phyloP scores from a whole-genome alignment of 2,113 vertebrate species.

The Platichthys flesus region DNA sequence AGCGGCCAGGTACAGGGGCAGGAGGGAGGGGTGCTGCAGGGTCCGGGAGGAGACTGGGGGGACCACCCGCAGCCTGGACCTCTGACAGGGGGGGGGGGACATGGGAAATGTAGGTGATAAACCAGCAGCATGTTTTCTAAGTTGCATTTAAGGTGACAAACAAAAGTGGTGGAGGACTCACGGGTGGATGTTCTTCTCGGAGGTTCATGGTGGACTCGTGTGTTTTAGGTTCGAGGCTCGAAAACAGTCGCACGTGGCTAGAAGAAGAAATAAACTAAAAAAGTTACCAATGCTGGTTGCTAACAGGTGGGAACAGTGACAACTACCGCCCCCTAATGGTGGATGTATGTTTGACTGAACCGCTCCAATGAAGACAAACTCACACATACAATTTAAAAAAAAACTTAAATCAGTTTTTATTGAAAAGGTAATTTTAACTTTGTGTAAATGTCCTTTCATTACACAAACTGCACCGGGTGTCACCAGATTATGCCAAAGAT shows the following conservation, averaged over 20 bases:
- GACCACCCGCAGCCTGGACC: not conserved
- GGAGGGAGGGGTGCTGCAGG: slow-evolving; percentile 69
- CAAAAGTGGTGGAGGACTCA: slow-evolving; percentile 25
- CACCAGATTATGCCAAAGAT: not conserved
- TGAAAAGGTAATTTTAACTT: too few species aligned
- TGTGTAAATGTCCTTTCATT: not conserved
- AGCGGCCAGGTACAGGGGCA: slow-evolving; percentile 52
- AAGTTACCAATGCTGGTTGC: not conserved
- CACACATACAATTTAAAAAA: not conserved
- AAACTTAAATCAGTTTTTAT: too few species aligned
- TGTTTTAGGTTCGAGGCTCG: not conserved
- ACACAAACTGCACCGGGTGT: not conserved
- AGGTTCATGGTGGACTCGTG: not conserved
- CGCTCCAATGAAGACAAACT: not conserved
- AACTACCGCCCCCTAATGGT: not conserved
- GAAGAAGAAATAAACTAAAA: not conserved
- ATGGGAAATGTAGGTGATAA: not conserved
- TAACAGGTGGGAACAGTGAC: not conserved
- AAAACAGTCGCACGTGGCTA: not conserved
- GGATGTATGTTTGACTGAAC: not conserved
- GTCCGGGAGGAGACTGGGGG: slow-evolving; percentile 58
- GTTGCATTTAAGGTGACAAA: accelerated
- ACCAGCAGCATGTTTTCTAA: not conserved
- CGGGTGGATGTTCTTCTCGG: not conserved
- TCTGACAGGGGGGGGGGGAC: slow-evolving; percentile 4